A percentile compares a stretch with the other conserved stretches of the same genome.
phyloP scores from a whole-genome alignment of 2,888 invertebrate species.

The Operophtera brumata region DNA sequence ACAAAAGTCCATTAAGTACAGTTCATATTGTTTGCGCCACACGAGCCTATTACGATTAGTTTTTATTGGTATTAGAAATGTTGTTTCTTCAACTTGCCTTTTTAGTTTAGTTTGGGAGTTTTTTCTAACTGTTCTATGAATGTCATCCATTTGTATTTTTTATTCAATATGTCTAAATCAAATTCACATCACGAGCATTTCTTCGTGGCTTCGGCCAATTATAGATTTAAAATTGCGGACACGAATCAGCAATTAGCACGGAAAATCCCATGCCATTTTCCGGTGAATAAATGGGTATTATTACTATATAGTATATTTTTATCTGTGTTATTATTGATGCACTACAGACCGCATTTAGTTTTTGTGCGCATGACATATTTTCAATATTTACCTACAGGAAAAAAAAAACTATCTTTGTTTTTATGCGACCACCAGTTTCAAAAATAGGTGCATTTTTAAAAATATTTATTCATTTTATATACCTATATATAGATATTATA shows the following conservation, averaged over 20 bases:
- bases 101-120: background rate
- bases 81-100: conserved; percentile 9
- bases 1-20: conserved; percentile 20
- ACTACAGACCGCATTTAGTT: conserved; percentile 22
- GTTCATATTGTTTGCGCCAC: conserved; percentile 27
- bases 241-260: conserved; percentile 48
- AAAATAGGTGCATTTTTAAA: no score
- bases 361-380: conserved; percentile 36
- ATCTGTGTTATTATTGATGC: no score
- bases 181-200: conserved; percentile 27
- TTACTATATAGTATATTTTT: no score
- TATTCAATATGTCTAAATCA: no score
- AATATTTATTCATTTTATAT: no score
- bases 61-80: conserved; percentile 18
- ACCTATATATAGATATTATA: no score
- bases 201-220: conserved; percentile 33
- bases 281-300: conserved; percentile 51
- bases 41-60: conserved; percentile 20
- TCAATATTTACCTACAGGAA: no score
- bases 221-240: conserved; percentile 40
- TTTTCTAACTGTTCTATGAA: background rate
- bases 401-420: no score
- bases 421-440: no score
- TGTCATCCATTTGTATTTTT: background rate
- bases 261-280: conserved; percentile 61